Evolutionary conservation across 1,140 invertebrate species (phyloP), one percentile per base, ranked within the genome.

Genomic region (Archivesica marissinica): DNA sequence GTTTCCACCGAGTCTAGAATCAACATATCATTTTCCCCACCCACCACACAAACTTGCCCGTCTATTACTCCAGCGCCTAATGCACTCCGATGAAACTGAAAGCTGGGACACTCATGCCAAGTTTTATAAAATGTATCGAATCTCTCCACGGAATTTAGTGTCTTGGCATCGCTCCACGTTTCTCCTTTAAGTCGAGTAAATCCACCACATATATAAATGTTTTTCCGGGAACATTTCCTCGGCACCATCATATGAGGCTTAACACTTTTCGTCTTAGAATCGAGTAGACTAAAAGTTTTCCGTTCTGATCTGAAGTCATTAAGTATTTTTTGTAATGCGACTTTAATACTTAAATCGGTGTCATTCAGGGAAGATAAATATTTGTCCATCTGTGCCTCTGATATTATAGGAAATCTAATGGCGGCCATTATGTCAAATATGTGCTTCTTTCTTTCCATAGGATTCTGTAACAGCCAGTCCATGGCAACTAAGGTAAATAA

Each of bases 1-100:
- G 92, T 96, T 93, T 98, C 97, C 9, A 97, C 97, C 92, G 97
- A 97, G 17, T 97, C 97, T 30, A 98, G 95, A 88, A 98, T 98
- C 90, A 97, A 96, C 11, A 97, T 97, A 82, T 97, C 89, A 86
- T 86, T 96, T 92, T 98, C 98, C 1, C 91, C 91, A 54, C 91
- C 91, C 30, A 90, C 85, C 15, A 89, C 89, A 68, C 89, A 89
- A 35, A 92, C 85, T 44, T 79, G 72, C 4, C 87, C 86, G 56
- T 92, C 76, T 0, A 91, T 30, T 0, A 88, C 79, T 2, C 87
- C 87, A 20, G 83, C 72, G 1, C 89, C 91, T 54, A 90, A 86
- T 33, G 89, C 86, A 83, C 91, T 92, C 20, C 91, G 76, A 25
- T 84, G 39, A 72, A 85, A 61, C 30, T 85, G 56, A 64, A 91